Evolutionary conservation across 2,113 vertebrate species (phyloP).

Genomic region (Calonectris borealis): DNA sequence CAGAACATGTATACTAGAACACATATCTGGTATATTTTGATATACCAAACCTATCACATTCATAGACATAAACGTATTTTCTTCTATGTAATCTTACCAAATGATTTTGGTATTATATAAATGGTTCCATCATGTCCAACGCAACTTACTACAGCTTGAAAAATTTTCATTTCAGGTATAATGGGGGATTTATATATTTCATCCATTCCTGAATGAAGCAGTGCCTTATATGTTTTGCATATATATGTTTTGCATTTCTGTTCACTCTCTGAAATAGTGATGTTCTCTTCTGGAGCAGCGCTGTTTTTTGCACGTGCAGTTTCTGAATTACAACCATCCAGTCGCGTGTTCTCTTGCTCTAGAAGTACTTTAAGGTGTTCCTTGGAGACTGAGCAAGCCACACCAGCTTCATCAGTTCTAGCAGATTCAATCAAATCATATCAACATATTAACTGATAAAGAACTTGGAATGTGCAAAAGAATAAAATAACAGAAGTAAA

Average conservation of each 20-base stretch:
- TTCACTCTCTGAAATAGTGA: background rate
- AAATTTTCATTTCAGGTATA: conserved; percentile 74
- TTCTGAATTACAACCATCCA: background rate
- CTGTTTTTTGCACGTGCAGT: background rate
- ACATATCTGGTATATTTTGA: background rate
- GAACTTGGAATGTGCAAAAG: background rate
- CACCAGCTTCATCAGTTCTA: conserved; percentile 46
- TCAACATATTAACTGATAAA: background rate
- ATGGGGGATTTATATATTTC: conserved; percentile 77
- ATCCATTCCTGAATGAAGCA: background rate
- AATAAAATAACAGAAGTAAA: background rate
- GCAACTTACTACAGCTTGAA: conserved; percentile 77
- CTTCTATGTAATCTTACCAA: conserved; percentile 60
- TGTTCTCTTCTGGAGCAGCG: background rate
- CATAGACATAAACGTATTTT: background rate
- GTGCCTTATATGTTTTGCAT: background rate
- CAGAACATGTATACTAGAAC: background rate
- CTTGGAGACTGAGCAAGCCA: background rate
- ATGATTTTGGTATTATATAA: conserved; percentile 76
- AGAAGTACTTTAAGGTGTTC: background rate
- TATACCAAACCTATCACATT: background rate
- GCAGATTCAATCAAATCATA: conserved; percentile 13
- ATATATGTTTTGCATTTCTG: background rate
- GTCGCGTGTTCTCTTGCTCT: background rate
- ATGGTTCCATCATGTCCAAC: conserved; percentile 85